Conservation (phyloP, 2,113 vertebrate species). For the Andinoacara biseriatus region DNA sequence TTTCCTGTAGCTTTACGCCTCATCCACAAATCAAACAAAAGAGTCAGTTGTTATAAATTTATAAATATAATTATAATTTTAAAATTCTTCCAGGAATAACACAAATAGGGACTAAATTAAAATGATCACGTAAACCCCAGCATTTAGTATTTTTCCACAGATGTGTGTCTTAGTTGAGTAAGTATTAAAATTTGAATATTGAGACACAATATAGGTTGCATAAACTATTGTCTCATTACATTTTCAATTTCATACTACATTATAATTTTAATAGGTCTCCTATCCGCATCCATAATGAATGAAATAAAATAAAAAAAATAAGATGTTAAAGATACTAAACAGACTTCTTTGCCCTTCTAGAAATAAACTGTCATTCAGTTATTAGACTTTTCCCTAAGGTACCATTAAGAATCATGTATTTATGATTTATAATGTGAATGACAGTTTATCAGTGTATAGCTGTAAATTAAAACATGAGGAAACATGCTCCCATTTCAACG, state of each 20-base stretch:
- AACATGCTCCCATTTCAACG: slow-evolving; percentile 14
- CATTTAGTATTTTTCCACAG: neutral
- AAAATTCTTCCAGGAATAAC: neutral
- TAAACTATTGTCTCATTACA: neutral
- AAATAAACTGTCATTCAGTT: neutral
- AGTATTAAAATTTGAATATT: neutral
- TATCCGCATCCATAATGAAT: neutral
- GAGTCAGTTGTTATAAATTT: neutral
- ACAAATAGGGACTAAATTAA: neutral
- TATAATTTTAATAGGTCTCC: neutral
- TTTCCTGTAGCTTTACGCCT: slow-evolving; percentile 46
- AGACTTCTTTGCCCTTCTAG: neutral
- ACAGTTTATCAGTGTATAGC: neutral
- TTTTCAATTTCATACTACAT: neutral
- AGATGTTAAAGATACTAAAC: neutral
- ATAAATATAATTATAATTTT: neutral
- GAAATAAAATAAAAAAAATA: neutral
- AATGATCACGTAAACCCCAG: neutral
- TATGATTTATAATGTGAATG: neutral
- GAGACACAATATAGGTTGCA: neutral
- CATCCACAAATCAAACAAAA: neutral
- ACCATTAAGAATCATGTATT: neutral
- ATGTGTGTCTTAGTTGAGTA: neutral
- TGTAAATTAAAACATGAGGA: slow-evolving; percentile 10
- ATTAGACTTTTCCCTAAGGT: neutral